A percentile compares a stretch with the other conserved stretches of the same genome.
Conservation (phyloP, 2,113 vertebrate genomes). For the Lepus europaeus region DNA sequence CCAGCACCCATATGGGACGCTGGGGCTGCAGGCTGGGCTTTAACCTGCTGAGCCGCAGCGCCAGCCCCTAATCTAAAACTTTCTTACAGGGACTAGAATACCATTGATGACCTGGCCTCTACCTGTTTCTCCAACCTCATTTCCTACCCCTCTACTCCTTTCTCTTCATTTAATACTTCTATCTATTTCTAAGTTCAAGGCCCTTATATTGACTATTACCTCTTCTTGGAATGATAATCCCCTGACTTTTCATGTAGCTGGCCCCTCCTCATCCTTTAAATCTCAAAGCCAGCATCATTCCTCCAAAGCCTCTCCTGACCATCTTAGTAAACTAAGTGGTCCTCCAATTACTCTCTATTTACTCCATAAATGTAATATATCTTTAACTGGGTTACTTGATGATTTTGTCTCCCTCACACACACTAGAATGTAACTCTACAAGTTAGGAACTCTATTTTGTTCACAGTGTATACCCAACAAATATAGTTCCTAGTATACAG, state of each 20-base stretch:
- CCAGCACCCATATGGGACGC: too few relatives aligned
- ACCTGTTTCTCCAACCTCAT: neutral
- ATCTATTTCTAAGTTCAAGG: conserved; percentile 42
- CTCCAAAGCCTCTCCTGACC: neutral
- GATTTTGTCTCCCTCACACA: neutral
- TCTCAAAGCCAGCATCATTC: neutral
- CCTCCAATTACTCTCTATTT: neutral
- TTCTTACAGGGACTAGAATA: neutral
- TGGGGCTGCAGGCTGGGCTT: too few relatives aligned
- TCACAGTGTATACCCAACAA: neutral
- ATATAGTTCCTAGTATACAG: neutral
- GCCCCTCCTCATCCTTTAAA: neutral
- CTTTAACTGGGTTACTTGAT: neutral
- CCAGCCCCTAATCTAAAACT: too few relatives aligned
- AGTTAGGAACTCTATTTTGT: neutral
- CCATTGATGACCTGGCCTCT: neutral
- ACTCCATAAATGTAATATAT: neutral
- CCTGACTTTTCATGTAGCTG: neutral
- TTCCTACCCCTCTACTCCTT: neutral
- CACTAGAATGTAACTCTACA: conserved; percentile 32
- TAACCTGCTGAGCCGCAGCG: too few relatives aligned
- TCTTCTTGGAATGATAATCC: neutral
- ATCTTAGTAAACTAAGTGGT: conserved; percentile 27
- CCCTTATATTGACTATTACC: neutral
- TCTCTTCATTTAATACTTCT: conserved; percentile 9